phyloP scores from a whole-genome alignment of 1,140 invertebrate genomes.

The Tetranychus urticae region DNA sequence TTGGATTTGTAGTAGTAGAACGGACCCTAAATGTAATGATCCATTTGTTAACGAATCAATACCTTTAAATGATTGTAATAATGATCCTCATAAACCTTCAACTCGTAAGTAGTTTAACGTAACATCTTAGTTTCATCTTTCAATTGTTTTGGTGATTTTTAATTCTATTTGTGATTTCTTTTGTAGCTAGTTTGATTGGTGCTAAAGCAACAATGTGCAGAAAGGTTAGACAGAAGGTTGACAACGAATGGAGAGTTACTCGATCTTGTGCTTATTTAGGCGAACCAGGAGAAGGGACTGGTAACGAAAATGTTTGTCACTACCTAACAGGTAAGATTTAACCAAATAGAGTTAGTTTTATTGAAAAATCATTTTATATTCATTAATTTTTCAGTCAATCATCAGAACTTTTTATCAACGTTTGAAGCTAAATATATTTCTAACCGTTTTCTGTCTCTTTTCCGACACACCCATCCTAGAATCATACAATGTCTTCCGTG shows the following conservation, averaged over 20 bases:
- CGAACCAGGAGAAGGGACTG: conserved; percentile 52
- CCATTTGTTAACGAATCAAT: conserved; percentile 74
- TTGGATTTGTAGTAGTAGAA: conserved; percentile 66
- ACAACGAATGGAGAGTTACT: conserved; percentile 71
- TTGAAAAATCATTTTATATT: background rate
- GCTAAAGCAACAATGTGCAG: conserved; percentile 48
- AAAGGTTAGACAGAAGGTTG: conserved; percentile 76
- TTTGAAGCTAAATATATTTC: background rate
- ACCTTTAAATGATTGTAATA: conserved; percentile 53
- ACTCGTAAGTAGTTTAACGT: background rate
- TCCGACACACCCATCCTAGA: background rate
- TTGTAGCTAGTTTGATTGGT: background rate
- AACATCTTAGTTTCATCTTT: background rate
- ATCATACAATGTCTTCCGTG: conserved; percentile 59
- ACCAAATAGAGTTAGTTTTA: background rate
- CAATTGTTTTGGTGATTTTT: background rate
- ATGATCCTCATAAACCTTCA: background rate
- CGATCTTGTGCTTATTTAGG: conserved; percentile 68
- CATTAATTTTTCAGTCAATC: no score
- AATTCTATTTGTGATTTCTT: background rate
- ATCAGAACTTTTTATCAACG: no score
- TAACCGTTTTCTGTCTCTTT: background rate
- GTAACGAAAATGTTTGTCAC: conserved; percentile 67
- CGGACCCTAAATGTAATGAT: conserved; percentile 69
- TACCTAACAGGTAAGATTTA: conserved; percentile 42